Evolutionary conservation across 2,888 invertebrate species (phyloP).

Genomic region (Fragum whitleyi): DNA sequence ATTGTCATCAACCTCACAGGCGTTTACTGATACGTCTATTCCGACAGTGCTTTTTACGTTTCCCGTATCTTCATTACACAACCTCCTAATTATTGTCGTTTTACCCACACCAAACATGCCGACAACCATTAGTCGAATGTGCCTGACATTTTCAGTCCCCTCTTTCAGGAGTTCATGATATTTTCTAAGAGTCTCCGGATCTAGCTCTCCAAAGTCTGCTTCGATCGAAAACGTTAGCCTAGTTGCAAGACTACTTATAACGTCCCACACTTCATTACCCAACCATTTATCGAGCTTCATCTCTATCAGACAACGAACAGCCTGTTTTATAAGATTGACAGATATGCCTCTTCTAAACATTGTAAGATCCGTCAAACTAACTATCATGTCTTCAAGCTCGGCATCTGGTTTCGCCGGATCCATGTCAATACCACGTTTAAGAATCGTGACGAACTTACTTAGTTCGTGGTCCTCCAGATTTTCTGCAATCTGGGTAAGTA

Average conservation of each 20-base stretch:
- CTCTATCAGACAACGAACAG: slow-evolving; percentile 2
- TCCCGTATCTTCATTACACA: not conserved
- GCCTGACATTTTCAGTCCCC: not conserved
- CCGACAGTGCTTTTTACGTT: slow-evolving; percentile 15
- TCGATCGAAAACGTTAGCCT: not conserved
- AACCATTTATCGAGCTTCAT: not conserved
- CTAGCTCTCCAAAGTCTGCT: not conserved
- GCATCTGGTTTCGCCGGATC: not conserved
- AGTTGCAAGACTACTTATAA: not conserved
- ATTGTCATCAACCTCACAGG: slow-evolving; percentile 9
- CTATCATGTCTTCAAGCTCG: not conserved
- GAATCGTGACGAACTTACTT: not conserved
- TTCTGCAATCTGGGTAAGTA: not conserved
- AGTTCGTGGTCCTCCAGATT: not conserved
- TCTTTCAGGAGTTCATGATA: not conserved
- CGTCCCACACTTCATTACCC: not conserved
- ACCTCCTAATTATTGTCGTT: not conserved
- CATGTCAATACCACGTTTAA: not conserved
- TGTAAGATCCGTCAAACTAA: not conserved
- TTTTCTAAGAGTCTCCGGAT: not conserved
- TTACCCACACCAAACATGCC: slow-evolving; percentile 17
- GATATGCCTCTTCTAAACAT: slow-evolving; percentile 7
- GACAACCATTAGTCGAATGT: slow-evolving; percentile 9
- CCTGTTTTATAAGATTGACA: slow-evolving; percentile 15
- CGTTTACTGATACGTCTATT: slow-evolving; percentile 20